Base-by-base conservation (phyloP, 2,888 invertebrate genomes). In the Dynastes grantii region DNA sequence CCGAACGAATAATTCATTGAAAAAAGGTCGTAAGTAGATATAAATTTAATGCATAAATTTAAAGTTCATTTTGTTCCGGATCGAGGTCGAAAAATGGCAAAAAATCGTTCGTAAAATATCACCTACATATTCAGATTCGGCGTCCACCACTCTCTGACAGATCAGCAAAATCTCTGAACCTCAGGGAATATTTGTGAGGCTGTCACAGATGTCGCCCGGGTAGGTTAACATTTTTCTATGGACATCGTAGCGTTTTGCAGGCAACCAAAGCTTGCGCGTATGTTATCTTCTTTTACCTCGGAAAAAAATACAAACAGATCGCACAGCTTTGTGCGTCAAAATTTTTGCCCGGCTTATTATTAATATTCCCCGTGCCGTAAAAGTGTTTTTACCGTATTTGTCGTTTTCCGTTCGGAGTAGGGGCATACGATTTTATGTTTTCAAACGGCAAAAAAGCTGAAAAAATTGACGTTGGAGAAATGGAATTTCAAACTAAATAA, bases 1-100 rank as follows among this genome's bases (percentile, higher is more conserved):
- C 16, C 45, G 58, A 73, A 73, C 5, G 40, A 55, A 73, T 73
- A 73, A 73, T 73, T 73, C 73, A 73, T 58, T 73, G 58, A 73
- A 73, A 58, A 68, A 73, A 58, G 55, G 73, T 58, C 51, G 40
- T 58, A 73, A 73, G 58, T 73, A 73, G 73, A 73, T 73, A 73
- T 73, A 61, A 73, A 73, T 73, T 73, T 73, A 73, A 73, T 73
- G 73, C 73, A 73, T 73, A 73, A 73, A 73, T 73, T 73, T 73
- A 58, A 73, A 73, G 73, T 73, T 58, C 58, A 73, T 73, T 73
- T 58, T 58, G 11, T 58, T 58, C 73, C 73, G 73, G 58, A 58
- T 73, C 73, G 73, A 32, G 58, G 73, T 58, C 73, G 73, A 71
- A 73, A 58, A 73, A 58, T 58, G 73, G 58, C 73, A 76, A 65